phyloP scores from a whole-genome alignment of 1,140 invertebrate genomes.

The Bombus pascuorum region DNA sequence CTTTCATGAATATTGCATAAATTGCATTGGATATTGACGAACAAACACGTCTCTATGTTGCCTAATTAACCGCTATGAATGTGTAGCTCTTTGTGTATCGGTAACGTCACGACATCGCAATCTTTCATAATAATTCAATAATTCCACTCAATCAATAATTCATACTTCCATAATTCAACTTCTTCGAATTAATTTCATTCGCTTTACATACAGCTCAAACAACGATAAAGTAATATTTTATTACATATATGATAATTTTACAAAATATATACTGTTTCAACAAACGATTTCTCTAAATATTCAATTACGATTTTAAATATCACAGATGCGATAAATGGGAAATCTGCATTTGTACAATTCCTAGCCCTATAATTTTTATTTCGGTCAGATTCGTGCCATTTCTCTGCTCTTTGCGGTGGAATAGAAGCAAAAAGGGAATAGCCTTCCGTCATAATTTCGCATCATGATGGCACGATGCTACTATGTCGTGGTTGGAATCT shows the following conservation, averaged over 20 bases:
- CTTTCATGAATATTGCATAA: background rate
- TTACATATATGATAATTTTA: background rate
- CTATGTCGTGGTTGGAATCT: slow-evolving; percentile 59
- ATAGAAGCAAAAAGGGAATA: slow-evolving; percentile 41
- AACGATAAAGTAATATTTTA: background rate
- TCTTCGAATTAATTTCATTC: background rate
- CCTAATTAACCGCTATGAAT: background rate
- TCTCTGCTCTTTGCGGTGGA: slow-evolving; percentile 20
- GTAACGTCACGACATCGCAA: background rate
- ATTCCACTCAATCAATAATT: no score
- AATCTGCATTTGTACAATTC: background rate
- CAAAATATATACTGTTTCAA: no score
- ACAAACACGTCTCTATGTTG: background rate
- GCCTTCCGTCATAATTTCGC: slow-evolving; percentile 66
- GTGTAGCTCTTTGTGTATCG: background rate
- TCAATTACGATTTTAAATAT: no score
- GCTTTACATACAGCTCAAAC: background rate
- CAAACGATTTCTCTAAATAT: no score
- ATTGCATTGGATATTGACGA: background rate
- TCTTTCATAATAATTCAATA: background rate
- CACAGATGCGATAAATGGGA: background rate
- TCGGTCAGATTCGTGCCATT: background rate
- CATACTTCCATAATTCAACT: background rate
- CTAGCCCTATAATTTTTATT: background rate
- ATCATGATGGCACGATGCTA: slow-evolving; percentile 52